Base-by-base conservation (phyloP, 1,140 invertebrate genomes). In the Drosophila tristis region DNA sequence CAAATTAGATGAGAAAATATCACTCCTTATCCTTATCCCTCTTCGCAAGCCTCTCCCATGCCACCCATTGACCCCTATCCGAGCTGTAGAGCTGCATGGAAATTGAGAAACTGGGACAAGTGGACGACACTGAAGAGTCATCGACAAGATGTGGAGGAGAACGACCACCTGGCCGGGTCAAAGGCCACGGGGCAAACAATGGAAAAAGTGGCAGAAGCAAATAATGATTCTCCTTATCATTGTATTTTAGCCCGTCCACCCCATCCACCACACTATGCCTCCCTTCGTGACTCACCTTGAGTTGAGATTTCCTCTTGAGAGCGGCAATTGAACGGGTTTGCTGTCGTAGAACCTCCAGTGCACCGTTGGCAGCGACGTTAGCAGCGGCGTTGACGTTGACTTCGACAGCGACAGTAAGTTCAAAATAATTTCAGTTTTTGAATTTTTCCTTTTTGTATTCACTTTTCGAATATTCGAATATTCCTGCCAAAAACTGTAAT, bases 291-390 rank as follows among this genome's bases (percentile, higher is more conserved):
- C 65, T 86, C 90, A 91, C 90, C 90, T 91, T 91, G 90, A 91
- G 79, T 84, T 91, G 90, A 68, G 90, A 91, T 91, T 91, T 91
- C 73, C 90, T 91, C 73, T 90, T 91, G 59, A 91, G 90, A 65
- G 87, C 90, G 60, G 90, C 90, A 90, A 91, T 91, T 75, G 90
- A 91, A 72, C 90, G 90, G 44, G 90, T 86, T 80, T 89, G 90
- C 67, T 91, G 90, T 61, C 90, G 73, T 76, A 91, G 57, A 65
- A 91, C 87, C 90, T 91, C 90, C 90, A 91, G 90, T 35, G 67
- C 78, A 61, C 11, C 59, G 43, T 43, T 45, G 39, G 55, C 59
- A 50, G 39, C 31, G 44, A 51, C 39, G 15, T 15, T 25, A 48
- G 53, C 51, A 43, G 43, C 25, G 16, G 20, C 16, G 13, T 48